Evolutionary conservation across 2,113 vertebrate species (phyloP).

Genomic region (Petroica traversi): DNA sequence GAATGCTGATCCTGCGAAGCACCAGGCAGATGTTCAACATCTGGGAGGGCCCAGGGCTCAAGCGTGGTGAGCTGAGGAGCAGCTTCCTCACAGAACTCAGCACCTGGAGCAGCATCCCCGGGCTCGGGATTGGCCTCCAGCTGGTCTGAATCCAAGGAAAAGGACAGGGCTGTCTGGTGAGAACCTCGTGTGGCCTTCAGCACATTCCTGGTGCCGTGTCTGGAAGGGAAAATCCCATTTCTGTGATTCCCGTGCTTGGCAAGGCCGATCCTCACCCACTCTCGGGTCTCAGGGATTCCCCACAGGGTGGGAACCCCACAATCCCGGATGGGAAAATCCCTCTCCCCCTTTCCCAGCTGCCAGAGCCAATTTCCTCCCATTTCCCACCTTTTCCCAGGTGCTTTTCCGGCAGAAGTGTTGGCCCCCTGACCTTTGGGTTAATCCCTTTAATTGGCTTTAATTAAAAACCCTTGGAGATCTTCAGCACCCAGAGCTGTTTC

Average conservation of each 20-base stretch:
- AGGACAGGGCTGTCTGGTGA: not conserved
- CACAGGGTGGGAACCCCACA: not conserved
- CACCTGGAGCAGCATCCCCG: not conserved
- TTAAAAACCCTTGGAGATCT: not conserved
- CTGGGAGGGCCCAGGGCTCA: not conserved
- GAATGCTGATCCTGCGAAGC: not conserved
- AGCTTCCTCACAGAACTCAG: not conserved
- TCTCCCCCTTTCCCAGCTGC: not conserved
- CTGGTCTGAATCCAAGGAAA: rapidly evolving
- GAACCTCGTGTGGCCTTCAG: not conserved
- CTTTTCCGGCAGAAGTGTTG: not conserved
- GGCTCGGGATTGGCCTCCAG: not conserved
- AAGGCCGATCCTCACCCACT: not conserved
- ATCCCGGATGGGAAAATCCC: not conserved
- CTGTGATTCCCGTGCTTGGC: not conserved
- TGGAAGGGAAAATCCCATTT: not conserved
- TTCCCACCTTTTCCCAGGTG: not conserved
- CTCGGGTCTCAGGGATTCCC: rapidly evolving
- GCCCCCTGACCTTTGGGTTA: not conserved
- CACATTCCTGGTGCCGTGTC: not conserved
- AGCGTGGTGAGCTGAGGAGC: rapidly evolving
- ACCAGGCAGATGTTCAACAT: not conserved
- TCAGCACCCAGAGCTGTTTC: not conserved
- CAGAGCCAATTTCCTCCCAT: not conserved
- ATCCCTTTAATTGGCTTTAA: not conserved